Evolutionary conservation across 2,888 invertebrate species (phyloP).

Genomic region (Eupithecia centaureata): DNA sequence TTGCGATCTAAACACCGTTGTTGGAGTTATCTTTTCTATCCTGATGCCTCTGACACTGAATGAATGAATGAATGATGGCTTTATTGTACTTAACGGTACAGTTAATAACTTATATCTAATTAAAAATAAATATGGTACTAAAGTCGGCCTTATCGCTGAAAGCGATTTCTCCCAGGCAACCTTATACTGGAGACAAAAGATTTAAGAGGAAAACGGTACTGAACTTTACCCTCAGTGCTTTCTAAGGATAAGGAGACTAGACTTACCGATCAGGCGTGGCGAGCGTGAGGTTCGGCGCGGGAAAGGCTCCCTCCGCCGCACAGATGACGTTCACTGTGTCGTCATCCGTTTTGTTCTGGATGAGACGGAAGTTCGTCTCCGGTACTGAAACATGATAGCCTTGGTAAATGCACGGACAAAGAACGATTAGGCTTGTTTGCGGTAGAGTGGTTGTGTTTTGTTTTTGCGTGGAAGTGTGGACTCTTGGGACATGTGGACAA

Average conservation of each 20-base stretch:
- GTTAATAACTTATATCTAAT: too few relatives aligned
- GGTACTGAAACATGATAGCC: conserved; percentile 69
- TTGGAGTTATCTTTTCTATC: too few relatives aligned
- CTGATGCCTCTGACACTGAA: too few relatives aligned
- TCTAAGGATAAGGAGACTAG: background rate
- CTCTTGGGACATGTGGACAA: background rate
- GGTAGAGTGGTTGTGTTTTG: conserved; percentile 20
- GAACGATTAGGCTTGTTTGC: conserved; percentile 24
- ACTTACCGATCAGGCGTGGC: conserved; percentile 78
- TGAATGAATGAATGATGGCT: too few relatives aligned
- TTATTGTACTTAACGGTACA: too few relatives aligned
- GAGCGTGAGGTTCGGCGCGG: conserved; percentile 81
- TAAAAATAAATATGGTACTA: too few relatives aligned
- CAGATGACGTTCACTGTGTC: conserved; percentile 82
- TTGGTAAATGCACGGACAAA: conserved; percentile 29
- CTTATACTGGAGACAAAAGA: too few relatives aligned
- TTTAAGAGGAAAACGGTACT: too few relatives aligned
- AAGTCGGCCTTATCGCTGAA: too few relatives aligned
- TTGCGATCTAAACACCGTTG: too few relatives aligned
- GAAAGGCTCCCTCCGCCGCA: conserved; percentile 82
- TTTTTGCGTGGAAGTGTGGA: conserved; percentile 13
- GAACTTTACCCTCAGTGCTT: background rate
- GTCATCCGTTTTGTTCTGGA: conserved; percentile 81
- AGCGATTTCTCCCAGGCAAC: too few relatives aligned
- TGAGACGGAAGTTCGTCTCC: conserved; percentile 80